These are phyloP conservation scores for Ifrita kowaldi DNA, from an alignment of 2,113 vertebrate species.

Conservation along the genomic window DNA sequence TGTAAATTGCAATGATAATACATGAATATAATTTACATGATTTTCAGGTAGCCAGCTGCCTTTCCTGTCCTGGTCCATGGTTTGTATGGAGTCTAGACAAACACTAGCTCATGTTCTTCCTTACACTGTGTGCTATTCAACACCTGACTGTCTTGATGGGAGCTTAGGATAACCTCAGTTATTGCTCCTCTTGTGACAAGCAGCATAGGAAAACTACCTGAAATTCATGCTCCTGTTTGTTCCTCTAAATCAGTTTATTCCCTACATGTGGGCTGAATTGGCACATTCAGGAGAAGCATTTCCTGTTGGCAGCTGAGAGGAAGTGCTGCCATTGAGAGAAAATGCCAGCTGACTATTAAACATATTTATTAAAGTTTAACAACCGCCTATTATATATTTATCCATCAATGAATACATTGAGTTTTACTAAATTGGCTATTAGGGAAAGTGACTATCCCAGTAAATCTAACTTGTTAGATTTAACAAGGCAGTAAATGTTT, in stretches of 20 bases:
- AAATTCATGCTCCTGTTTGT: not conserved
- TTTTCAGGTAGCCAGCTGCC: not conserved
- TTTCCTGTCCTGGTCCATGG: not conserved
- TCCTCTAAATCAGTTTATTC: not conserved
- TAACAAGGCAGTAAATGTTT: slow-evolving; percentile 56
- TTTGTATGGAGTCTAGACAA: not conserved
- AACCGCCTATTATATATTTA: not conserved
- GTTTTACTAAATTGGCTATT: slow-evolving; percentile 46
- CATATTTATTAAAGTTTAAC: slow-evolving; percentile 36
- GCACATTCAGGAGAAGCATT: slow-evolving; percentile 23
- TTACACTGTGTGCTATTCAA: not conserved
- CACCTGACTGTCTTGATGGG: not conserved
- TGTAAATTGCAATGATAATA: not conserved
- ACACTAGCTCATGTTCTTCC: not conserved
- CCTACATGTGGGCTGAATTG: not conserved
- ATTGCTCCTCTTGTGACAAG: not conserved
- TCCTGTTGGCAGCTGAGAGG: slow-evolving; percentile 35
- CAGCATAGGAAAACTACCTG: not conserved
- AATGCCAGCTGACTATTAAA: slow-evolving; percentile 35
- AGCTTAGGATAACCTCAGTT: not conserved
- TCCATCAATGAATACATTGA: slow-evolving; percentile 33
- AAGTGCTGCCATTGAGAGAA: slow-evolving; percentile 15
- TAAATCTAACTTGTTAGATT: slow-evolving; percentile 60
- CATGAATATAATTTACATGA: not conserved
- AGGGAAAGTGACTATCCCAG: slow-evolving; percentile 45